These are phyloP conservation scores for Caenorhabditis sp. DNA, from an alignment of 2,888 invertebrate genomes.

Conservation along the genomic window DNA sequence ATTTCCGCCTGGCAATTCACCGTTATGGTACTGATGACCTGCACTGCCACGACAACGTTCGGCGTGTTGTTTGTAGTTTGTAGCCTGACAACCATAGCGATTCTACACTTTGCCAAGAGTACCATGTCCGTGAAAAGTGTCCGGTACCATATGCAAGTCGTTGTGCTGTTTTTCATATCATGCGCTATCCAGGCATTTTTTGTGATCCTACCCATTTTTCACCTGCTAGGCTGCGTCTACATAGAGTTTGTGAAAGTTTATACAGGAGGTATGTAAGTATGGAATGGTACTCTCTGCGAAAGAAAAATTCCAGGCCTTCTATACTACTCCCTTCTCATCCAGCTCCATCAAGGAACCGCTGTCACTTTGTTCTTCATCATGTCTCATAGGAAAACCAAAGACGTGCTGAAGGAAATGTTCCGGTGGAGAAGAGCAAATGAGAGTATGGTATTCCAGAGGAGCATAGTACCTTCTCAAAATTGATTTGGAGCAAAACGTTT, in stretches of 20 bases:
- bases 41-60: conserved; percentile 25
- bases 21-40: conserved; percentile 21
- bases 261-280: conserved; percentile 25
- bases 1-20: conserved; percentile 39
- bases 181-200: conserved; percentile 48
- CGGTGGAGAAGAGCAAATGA: neutral
- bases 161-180: conserved; percentile 33
- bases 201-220: conserved; percentile 40
- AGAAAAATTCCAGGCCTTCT: too few species aligned
- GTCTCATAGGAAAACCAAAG: too few species aligned
- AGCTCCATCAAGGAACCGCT: too few species aligned
- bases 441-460: too few species aligned
- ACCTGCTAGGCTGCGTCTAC: conserved; percentile 32
- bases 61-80: conserved; percentile 42
- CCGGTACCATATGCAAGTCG: conserved; percentile 46
- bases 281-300: too few species aligned
- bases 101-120: conserved; percentile 37
- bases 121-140: conserved; percentile 40
- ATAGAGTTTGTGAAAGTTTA: conserved; percentile 35
- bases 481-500: too few species aligned
- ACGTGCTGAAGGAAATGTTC: too few species aligned
- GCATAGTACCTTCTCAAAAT: too few species aligned
- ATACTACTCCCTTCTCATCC: too few species aligned
- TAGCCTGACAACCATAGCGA: conserved; percentile 38
- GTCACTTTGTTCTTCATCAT: too few species aligned